These are phyloP conservation scores for Mycetomoellerius zeteki DNA, from an alignment of 1,140 invertebrate species.

Conservation along the genomic window DNA sequence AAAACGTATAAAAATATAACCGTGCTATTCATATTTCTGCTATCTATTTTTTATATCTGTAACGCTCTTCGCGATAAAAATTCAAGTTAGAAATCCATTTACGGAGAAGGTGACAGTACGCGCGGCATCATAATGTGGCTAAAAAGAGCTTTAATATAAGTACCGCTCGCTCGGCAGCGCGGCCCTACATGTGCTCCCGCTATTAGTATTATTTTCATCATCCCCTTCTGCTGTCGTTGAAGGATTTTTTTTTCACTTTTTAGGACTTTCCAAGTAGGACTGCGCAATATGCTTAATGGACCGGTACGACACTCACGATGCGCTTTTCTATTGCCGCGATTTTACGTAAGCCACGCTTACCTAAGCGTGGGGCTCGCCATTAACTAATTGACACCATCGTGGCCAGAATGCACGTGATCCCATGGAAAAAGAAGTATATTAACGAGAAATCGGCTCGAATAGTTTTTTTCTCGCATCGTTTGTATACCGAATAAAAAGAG, in stretches of 20 bases:
- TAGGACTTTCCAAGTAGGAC: slow-evolving; percentile 29
- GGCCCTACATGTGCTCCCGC: slow-evolving; percentile 39
- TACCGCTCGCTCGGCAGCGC: background rate
- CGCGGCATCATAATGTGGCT: slow-evolving; percentile 45
- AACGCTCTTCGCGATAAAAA: slow-evolving; percentile 15
- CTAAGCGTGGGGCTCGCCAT: slow-evolving; percentile 62
- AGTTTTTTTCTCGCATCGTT: background rate
- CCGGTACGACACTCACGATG: slow-evolving; percentile 57
- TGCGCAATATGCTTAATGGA: slow-evolving; percentile 78
- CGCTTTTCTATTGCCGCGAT: slow-evolving; percentile 67
- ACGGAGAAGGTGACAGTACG: slow-evolving; percentile 36
- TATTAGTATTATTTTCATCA: slow-evolving; percentile 54
- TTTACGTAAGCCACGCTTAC: slow-evolving; percentile 42
- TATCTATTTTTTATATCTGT: slow-evolving; percentile 3
- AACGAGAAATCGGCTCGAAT: slow-evolving; percentile 30
- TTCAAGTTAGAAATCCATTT: slow-evolving; percentile 58
- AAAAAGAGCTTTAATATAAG: slow-evolving; percentile 60
- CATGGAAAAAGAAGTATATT: slow-evolving; percentile 18
- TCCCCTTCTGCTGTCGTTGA: background rate
- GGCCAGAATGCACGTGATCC: slow-evolving; percentile 39
- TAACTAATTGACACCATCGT: slow-evolving; percentile 71
- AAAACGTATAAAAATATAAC: too few species aligned
- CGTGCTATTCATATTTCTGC: too few species aligned
- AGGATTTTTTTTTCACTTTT: slow-evolving; percentile 47
- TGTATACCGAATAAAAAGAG: background rate